Percentiles rank a stretch among this genome's conserved stretches.
Conservation (phyloP, 2,888 invertebrate species). For the Cheilosia variabilis region DNA sequence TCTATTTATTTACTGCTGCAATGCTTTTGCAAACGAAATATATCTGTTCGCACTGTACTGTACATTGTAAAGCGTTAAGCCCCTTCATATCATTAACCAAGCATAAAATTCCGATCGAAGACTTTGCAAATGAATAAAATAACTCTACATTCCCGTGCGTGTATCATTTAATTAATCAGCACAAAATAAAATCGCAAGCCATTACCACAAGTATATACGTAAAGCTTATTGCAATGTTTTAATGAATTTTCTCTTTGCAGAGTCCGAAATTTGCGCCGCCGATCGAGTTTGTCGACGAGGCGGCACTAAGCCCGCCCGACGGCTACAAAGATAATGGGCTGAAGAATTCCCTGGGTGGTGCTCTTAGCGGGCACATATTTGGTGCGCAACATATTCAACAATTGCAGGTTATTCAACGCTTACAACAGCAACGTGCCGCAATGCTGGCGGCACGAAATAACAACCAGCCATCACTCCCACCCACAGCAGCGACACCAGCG, state of each 20-base stretch:
- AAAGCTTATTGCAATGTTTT: constrained; percentile 15
- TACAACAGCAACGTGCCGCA: constrained; percentile 86
- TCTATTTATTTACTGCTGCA: too few relatives aligned
- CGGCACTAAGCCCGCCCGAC: constrained; percentile 95
- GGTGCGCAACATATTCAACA: constrained; percentile 87
- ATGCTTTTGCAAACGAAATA: too few relatives aligned
- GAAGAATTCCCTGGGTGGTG: constrained; percentile 86
- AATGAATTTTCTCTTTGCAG: constrained; percentile 77
- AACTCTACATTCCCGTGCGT: neutral
- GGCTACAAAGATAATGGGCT: constrained; percentile 94
- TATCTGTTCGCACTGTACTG: too few relatives aligned
- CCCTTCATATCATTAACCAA: neutral
- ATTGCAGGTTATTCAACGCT: constrained; percentile 87
- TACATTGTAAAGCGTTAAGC: too few relatives aligned
- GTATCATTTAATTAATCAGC: constrained; percentile 31
- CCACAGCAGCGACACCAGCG: constrained; percentile 75
- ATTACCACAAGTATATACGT: constrained; percentile 5
- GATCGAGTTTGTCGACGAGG: constrained; percentile 90
- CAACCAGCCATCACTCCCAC: constrained; percentile 77
- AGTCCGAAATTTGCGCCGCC: constrained; percentile 88
- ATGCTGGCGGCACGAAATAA: constrained; percentile 84
- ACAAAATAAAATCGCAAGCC: neutral
- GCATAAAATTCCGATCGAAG: neutral
- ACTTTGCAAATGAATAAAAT: neutral
- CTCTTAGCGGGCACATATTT: constrained; percentile 87